Evolutionary conservation across 2,113 vertebrate species (phyloP).

Genomic region (Empidonax traillii): DNA sequence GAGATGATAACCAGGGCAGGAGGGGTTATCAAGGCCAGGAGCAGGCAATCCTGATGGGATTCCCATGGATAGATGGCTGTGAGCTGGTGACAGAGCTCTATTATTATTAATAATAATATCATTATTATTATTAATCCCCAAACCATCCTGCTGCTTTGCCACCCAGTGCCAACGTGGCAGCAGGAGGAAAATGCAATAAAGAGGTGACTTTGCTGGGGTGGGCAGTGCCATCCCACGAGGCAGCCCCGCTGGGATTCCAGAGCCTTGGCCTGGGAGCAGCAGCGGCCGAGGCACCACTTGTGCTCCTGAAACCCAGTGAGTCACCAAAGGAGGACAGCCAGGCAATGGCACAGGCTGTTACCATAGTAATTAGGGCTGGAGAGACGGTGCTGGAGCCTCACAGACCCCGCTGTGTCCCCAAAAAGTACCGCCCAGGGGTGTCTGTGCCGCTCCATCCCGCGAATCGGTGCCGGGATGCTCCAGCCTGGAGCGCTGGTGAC

Average conservation of each 20-base stretch:
- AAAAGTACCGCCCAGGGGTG: neutral
- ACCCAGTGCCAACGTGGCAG: neutral
- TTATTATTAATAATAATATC: neutral
- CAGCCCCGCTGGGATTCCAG: neutral
- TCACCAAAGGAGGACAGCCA: conserved; percentile 60
- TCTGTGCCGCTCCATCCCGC: neutral
- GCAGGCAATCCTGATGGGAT: neutral
- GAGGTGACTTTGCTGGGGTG: neutral
- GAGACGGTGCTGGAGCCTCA: neutral
- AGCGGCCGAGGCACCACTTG: neutral
- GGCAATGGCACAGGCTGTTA: conserved; percentile 50
- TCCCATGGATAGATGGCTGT: neutral
- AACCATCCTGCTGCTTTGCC: neutral
- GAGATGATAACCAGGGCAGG: neutral
- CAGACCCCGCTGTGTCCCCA: neutral
- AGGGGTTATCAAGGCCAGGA: fast-evolving
- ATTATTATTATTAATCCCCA: neutral
- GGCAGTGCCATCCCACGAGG: neutral
- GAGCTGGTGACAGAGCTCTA: fast-evolving
- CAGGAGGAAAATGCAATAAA: neutral
- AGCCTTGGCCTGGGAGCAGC: neutral
- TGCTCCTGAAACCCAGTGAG: conserved; percentile 52
- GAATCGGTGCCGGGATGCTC: fast-evolving
- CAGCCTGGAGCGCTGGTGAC: fast-evolving
- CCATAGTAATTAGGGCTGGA: conserved; percentile 68